Conservation (phyloP, 2,797 vertebrate genomes). For the Acanthornis magna region DNA sequence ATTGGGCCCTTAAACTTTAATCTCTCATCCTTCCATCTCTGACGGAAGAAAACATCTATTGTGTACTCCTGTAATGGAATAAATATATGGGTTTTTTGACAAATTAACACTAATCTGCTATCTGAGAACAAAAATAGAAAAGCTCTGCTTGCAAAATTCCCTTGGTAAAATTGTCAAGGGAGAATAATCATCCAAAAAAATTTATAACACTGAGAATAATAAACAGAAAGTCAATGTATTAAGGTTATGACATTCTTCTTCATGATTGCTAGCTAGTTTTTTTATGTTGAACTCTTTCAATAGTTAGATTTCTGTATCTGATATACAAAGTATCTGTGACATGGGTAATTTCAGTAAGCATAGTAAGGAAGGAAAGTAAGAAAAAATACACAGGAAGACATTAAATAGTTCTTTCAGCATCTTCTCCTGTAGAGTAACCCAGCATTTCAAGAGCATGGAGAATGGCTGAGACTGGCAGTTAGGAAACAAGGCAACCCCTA, state of each 20-base stretch:
- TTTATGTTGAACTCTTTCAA: background rate
- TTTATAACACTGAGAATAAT: background rate
- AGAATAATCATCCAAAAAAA: background rate
- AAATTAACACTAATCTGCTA: background rate
- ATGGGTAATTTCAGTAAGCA: background rate
- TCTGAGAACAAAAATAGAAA: background rate
- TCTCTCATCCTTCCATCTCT: slow-evolving; percentile 97
- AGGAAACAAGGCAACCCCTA: background rate
- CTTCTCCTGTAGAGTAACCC: background rate
- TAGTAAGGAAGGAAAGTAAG: background rate
- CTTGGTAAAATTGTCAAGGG: background rate
- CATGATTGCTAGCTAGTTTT: background rate
- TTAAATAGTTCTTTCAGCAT: background rate
- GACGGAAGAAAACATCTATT: slow-evolving; percentile 97
- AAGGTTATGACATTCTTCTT: background rate
- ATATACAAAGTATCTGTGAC: background rate
- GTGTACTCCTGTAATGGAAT: slow-evolving; percentile 89
- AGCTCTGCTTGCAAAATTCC: background rate
- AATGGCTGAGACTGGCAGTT: background rate
- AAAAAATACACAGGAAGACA: background rate
- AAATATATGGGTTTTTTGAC: background rate
- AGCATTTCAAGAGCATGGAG: background rate
- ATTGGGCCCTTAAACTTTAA: slow-evolving; percentile 96
- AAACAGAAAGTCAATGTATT: background rate
- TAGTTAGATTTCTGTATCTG: background rate